Percentiles rank a stretch among this genome's conserved stretches.
These are phyloP conservation scores for Xiphorhynchus erythropygius DNA, from an alignment of 2,797 vertebrate species.

Conservation along the genomic window DNA sequence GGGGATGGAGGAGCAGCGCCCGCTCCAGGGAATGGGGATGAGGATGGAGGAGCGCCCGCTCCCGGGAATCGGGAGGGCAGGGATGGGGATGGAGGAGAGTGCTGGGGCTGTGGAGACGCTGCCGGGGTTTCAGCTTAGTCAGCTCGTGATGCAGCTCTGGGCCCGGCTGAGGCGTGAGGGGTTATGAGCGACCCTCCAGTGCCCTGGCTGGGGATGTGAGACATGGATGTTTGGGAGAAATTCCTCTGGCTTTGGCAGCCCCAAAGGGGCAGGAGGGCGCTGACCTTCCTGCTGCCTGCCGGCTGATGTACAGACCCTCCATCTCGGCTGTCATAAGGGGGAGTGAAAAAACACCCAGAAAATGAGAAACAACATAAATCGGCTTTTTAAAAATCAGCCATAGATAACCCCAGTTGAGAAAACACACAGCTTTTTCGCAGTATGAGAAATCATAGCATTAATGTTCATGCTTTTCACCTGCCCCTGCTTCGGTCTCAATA, in stretches of 20 bases:
- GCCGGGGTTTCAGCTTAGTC: not conserved
- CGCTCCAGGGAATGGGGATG: not conserved
- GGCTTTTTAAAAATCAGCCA: not conserved
- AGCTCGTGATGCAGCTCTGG: not conserved
- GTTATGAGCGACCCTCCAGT: not conserved
- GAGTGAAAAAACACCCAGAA: not conserved
- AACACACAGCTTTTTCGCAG: not conserved
- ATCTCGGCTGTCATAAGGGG: not conserved
- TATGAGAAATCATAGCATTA: not conserved
- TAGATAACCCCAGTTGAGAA: not conserved
- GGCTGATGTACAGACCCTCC: not conserved
- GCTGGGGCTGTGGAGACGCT: not conserved
- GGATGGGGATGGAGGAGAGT: too few relatives aligned
- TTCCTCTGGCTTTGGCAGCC: not conserved
- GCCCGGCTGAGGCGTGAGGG: not conserved
- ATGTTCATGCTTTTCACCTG: not conserved
- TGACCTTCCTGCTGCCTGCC: not conserved
- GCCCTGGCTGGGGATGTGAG: not conserved
- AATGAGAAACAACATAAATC: too few relatives aligned
- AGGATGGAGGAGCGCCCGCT: not conserved
- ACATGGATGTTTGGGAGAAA: fast-evolving
- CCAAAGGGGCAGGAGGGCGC: not conserved
- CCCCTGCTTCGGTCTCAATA: not conserved
- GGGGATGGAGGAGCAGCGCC: not conserved
- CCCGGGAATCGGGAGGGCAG: not conserved